phyloP scores from a whole-genome alignment of 2,888 invertebrate species.

The Lycia hirtaria region DNA sequence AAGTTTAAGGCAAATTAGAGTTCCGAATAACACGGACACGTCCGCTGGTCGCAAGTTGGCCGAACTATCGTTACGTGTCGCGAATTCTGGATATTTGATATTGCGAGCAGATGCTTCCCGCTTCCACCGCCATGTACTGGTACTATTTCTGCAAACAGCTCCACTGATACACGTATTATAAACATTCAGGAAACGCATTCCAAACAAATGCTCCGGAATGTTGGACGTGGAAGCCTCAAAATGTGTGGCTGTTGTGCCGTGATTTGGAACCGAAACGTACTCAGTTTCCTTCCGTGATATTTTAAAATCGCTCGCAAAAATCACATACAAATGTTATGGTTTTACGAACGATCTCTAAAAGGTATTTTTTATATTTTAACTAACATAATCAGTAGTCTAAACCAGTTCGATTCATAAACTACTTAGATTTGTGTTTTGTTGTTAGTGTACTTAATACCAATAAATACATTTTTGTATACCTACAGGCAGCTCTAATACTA shows the following conservation, averaged over 20 bases:
- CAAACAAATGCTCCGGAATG: conserved; percentile 13
- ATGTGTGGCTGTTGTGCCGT: background rate
- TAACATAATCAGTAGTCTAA: too few species aligned
- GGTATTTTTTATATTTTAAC: too few species aligned
- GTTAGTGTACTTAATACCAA: too few species aligned
- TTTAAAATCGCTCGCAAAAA: too few species aligned
- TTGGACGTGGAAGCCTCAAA: conserved; percentile 4
- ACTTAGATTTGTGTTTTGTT: too few species aligned
- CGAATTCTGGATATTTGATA: conserved; percentile 43
- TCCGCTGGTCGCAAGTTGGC: conserved; percentile 41
- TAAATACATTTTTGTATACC: too few species aligned
- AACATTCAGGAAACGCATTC: conserved; percentile 10
- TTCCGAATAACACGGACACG: conserved; percentile 18
- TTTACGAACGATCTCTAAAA: too few species aligned
- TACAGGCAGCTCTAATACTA: too few species aligned
- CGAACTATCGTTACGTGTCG: conserved; percentile 45
- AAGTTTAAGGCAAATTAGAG: conserved; percentile 24
- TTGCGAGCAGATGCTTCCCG: conserved; percentile 40
- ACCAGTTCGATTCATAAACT: too few species aligned
- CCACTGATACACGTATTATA: conserved; percentile 15
- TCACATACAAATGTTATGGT: too few species aligned
- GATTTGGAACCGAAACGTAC: background rate
- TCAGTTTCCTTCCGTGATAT: conserved; percentile 2
- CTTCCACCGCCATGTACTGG: conserved; percentile 8
- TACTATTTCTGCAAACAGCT: conserved; percentile 16